phyloP scores from a whole-genome alignment of 1,140 invertebrate species.

The Achatina immaculata region DNA sequence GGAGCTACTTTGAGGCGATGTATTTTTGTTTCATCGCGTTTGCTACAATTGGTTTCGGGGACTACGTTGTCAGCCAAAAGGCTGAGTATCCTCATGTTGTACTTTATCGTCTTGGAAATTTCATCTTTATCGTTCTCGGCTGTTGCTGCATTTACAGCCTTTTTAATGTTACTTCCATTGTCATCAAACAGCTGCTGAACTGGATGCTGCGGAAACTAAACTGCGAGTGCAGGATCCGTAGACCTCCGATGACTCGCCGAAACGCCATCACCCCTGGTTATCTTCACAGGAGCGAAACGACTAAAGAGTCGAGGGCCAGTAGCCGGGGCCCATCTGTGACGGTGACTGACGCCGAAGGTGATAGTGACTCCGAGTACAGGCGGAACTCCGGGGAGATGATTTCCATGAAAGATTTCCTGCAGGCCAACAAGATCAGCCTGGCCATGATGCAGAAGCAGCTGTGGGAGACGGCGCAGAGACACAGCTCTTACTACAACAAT shows the following conservation, averaged over 20 bases:
- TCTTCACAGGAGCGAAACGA: constrained; percentile 41
- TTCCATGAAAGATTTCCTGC: constrained; percentile 78
- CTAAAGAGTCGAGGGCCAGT: background rate
- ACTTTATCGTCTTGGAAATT: constrained; percentile 76
- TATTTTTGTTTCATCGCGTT: constrained; percentile 83
- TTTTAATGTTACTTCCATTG: constrained; percentile 81
- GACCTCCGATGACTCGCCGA: constrained; percentile 60
- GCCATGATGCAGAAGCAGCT: constrained; percentile 80
- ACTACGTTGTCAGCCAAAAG: constrained; percentile 77
- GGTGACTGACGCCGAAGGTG: constrained; percentile 70
- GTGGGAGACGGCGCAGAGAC: constrained; percentile 77
- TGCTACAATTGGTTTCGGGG: constrained; percentile 81
- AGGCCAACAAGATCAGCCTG: constrained; percentile 77
- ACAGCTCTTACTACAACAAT: constrained; percentile 54
- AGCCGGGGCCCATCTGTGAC: constrained; percentile 43
- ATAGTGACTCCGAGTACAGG: constrained; percentile 70
- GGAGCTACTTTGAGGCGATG: constrained; percentile 78
- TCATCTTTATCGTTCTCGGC: constrained; percentile 77
- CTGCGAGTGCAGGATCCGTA: constrained; percentile 65
- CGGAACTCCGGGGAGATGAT: constrained; percentile 77
- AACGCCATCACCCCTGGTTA: constrained; percentile 71
- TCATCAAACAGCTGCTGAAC: constrained; percentile 80
- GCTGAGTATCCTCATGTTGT: constrained; percentile 71
- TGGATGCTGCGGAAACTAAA: constrained; percentile 76
- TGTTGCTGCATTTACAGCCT: constrained; percentile 81